These are phyloP conservation scores for Apis mellifera DNA, from an alignment of 1,140 invertebrate genomes.

Conservation along the genomic window Amel_HAv3.1 CM009941.2:11673501-11674000, in stretches of 20 bases:
- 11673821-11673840: too few species aligned
- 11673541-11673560: too few species aligned
- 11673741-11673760: background rate
- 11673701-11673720: background rate
- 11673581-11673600: background rate
- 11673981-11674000: background rate
- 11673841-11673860: too few species aligned
- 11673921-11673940: background rate
- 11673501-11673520: too few species aligned
- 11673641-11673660: background rate
- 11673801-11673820: background rate
- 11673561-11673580: too few species aligned
- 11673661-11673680: background rate
- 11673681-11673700: background rate
- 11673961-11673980: background rate
- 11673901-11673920: too few species aligned
- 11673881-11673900: too few species aligned
- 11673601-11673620: too few species aligned
- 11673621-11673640: background rate
- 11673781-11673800: background rate
- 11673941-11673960: too few species aligned
- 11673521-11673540: too few species aligned
- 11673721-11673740: slow-evolving; percentile 21
- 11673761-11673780: background rate
- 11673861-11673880: too few species aligned